A percentile compares a stretch with the other conserved stretches of the same genome.
These are phyloP conservation scores for Procavia capensis DNA, from an alignment of 2,113 vertebrate species.

Conservation along the genomic window DNA sequence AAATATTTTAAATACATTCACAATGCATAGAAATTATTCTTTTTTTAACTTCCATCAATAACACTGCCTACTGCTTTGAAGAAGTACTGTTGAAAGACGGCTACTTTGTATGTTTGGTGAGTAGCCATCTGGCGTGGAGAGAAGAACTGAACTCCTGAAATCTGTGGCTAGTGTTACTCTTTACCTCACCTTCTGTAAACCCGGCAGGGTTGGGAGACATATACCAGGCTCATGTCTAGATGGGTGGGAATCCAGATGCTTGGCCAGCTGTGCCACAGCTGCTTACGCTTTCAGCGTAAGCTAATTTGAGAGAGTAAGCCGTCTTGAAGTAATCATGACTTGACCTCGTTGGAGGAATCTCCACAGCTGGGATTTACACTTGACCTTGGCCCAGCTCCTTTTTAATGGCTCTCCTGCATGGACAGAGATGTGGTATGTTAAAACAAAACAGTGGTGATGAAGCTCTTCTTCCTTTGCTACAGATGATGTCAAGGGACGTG, in stretches of 20 bases:
- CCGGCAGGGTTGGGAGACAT: no score
- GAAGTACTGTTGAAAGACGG: slow-evolving; percentile 47
- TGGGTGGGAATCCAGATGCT: background rate
- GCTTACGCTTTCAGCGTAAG: background rate
- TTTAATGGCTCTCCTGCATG: background rate
- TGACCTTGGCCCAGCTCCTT: slow-evolving; percentile 2
- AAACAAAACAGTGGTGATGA: fast-evolving
- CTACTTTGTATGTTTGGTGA: slow-evolving; percentile 14
- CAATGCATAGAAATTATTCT: background rate
- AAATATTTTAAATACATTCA: background rate
- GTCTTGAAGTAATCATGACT: slow-evolving; percentile 37
- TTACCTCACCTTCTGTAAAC: background rate
- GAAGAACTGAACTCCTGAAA: slow-evolving; percentile 42
- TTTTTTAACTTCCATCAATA: background rate
- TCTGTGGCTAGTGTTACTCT: background rate
- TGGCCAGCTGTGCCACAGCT: slow-evolving; percentile 12
- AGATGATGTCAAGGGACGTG: background rate
- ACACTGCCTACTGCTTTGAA: slow-evolving; percentile 22
- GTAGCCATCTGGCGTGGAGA: slow-evolving; percentile 26
- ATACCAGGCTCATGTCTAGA: fast-evolving
- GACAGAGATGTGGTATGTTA: background rate
- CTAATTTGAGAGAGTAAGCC: background rate
- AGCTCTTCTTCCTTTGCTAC: background rate
- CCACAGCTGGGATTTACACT: background rate
- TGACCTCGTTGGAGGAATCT: background rate